Evolutionary conservation across 2,797 vertebrate species (phyloP).

Genomic region (Cuniculus paca): DNA sequence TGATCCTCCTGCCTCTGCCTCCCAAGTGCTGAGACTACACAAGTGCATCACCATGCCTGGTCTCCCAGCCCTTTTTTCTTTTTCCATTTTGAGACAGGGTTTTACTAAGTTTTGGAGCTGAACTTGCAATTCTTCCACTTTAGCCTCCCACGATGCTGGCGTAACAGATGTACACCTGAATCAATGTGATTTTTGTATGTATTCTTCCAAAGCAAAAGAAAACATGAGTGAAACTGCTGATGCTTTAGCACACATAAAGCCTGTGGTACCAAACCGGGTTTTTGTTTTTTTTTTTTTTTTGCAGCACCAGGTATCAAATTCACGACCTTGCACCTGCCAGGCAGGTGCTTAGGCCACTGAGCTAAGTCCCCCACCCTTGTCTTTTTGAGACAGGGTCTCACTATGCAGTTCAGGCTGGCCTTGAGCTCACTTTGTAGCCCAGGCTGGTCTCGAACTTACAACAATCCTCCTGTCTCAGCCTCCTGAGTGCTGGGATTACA

Average conservation of each 20-base stretch:
- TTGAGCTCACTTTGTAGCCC: too few species aligned
- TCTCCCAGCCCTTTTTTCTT: neutral
- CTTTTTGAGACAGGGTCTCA: too few species aligned
- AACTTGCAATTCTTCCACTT: neutral
- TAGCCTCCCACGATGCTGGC: neutral
- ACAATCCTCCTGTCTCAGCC: too few species aligned
- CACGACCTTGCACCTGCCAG: too few species aligned
- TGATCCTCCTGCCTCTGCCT: neutral
- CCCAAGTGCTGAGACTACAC: neutral
- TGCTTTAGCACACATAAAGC: neutral
- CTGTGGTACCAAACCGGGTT: neutral
- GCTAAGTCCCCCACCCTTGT: too few species aligned
- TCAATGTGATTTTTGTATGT: neutral
- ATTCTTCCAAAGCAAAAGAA: neutral
- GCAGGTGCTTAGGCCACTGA: too few species aligned
- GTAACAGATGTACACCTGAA: neutral
- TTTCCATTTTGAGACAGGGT: neutral
- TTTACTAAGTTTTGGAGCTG: neutral
- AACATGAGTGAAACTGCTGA: neutral
- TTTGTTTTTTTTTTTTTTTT: too few species aligned
- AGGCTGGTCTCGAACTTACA: too few species aligned
- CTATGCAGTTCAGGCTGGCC: too few species aligned
- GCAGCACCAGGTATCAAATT: too few species aligned
- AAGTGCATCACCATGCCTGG: neutral
- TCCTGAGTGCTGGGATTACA: too few species aligned